A percentile compares a stretch with the other conserved stretches of the same genome.
phyloP scores from a whole-genome alignment of 1,140 invertebrate genomes.

The Gonatopus flavifemur region DNA sequence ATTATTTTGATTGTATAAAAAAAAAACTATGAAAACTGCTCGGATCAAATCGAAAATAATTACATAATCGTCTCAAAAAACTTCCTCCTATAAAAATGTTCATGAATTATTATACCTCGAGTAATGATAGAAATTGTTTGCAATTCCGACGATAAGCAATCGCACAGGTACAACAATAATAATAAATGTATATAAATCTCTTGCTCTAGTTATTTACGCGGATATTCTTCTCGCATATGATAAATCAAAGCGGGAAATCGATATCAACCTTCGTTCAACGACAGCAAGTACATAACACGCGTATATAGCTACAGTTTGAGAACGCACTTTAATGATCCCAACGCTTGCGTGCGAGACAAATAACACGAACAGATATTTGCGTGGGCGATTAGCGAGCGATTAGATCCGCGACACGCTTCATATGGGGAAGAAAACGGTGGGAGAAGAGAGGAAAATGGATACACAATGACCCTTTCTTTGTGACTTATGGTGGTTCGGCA shows the following conservation, averaged over 20 bases:
- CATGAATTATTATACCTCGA: too few species aligned
- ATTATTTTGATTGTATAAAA: too few species aligned
- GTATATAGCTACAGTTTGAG: constrained; percentile 18
- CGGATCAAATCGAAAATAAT: too few species aligned
- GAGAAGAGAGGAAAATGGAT: constrained; percentile 35
- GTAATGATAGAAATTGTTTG: too few species aligned
- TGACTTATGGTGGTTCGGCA: constrained; percentile 32
- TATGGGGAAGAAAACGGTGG: constrained; percentile 2
- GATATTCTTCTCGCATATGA: constrained; percentile 2
- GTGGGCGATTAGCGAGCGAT: constrained; percentile 42
- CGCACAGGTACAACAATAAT: too few species aligned
- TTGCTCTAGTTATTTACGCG: too few species aligned
- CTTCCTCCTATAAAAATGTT: too few species aligned
- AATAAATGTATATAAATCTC: too few species aligned
- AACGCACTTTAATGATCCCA: constrained; percentile 26
- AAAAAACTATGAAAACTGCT: too few species aligned
- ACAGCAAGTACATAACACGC: constrained; percentile 23
- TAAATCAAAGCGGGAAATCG: constrained; percentile 9
- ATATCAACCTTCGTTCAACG: constrained; percentile 27
- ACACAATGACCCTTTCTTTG: constrained; percentile 53
- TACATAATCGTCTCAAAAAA: too few species aligned
- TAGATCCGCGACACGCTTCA: constrained; percentile 43
- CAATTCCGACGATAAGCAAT: too few species aligned
- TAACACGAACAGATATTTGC: constrained; percentile 36
- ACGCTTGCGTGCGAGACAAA: too few species aligned